phyloP scores from a whole-genome alignment of 1,140 invertebrate species.

The Zaprionus ornatus region DNA sequence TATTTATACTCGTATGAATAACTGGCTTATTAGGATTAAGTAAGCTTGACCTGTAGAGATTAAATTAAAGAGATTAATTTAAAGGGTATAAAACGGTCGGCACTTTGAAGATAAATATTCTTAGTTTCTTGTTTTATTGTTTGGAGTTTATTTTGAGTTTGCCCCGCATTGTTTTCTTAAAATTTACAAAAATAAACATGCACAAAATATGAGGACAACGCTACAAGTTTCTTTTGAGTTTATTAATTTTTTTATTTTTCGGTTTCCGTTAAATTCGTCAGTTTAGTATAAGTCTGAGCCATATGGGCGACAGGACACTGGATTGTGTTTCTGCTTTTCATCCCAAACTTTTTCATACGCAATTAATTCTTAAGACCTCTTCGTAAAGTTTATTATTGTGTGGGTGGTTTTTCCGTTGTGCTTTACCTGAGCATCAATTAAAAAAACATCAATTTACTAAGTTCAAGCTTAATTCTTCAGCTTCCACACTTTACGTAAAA shows the following conservation, averaged over 20 bases:
- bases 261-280: not conserved
- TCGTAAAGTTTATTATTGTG: conserved; percentile 25
- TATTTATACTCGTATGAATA: too few species aligned
- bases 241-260: conserved; percentile 20
- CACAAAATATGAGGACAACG: conserved; percentile 14
- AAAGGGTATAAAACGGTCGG: too few species aligned
- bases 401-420: not conserved
- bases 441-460: conserved; percentile 53
- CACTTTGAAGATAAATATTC: too few species aligned
- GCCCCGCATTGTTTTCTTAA: conserved; percentile 64
- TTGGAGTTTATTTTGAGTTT: conserved; percentile 11
- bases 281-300: not conserved
- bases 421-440: conserved; percentile 60
- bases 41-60: not conserved
- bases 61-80: too few species aligned
- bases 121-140: not conserved
- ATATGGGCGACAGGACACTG: conserved; percentile 12
- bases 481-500: not conserved
- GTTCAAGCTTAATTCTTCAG: conserved; percentile 12
- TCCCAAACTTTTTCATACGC: conserved; percentile 50
- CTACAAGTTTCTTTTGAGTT: conserved; percentile 27
- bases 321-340: conserved; percentile 26
- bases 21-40: too few species aligned
- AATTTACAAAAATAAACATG: conserved; percentile 64
- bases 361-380: conserved; percentile 58